Evolutionary conservation across 2,888 invertebrate species (phyloP).

Genomic region (Coelinius sp.): DNA sequence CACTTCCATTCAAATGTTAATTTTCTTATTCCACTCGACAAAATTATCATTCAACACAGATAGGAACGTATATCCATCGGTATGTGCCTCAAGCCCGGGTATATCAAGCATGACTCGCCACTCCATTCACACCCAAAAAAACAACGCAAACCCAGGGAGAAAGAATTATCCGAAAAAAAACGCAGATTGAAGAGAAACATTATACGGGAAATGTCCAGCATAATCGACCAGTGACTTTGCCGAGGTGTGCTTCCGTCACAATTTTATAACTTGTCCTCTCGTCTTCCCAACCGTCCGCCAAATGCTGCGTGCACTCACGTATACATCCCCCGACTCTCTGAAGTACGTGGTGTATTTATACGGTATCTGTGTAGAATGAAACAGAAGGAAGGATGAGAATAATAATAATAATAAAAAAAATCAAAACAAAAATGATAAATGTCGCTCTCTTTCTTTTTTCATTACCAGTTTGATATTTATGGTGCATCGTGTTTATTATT

Average conservation of each 20-base stretch:
- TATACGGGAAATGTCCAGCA: conserved; percentile 19
- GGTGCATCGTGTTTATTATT: conserved; percentile 1
- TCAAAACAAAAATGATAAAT: conserved; percentile 9
- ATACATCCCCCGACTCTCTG: conserved; percentile 9
- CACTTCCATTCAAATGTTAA: conserved; percentile 23
- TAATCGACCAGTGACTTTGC: not conserved
- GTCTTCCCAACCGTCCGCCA: not conserved
- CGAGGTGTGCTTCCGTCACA: not conserved
- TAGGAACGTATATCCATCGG: conserved; percentile 8
- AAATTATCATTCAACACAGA: conserved; percentile 27
- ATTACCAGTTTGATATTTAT: not conserved
- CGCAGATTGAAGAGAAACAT: not conserved
- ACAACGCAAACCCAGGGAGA: not conserved
- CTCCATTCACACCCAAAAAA: not conserved
- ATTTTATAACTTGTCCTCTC: not conserved
- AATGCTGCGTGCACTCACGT: conserved; percentile 15
- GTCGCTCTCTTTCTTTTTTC: not conserved
- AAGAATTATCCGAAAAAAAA: not conserved
- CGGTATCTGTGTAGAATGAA: conserved; percentile 6
- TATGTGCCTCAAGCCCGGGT: conserved; percentile 33
- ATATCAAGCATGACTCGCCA: conserved; percentile 36
- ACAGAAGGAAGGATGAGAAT: not conserved
- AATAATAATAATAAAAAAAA: not conserved
- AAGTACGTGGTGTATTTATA: conserved; percentile 8
- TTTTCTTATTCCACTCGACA: conserved; percentile 11